These are phyloP conservation scores for Rhyacophila brunnea DNA, from an alignment of 1,140 invertebrate species.

Conservation along the genomic window DNA sequence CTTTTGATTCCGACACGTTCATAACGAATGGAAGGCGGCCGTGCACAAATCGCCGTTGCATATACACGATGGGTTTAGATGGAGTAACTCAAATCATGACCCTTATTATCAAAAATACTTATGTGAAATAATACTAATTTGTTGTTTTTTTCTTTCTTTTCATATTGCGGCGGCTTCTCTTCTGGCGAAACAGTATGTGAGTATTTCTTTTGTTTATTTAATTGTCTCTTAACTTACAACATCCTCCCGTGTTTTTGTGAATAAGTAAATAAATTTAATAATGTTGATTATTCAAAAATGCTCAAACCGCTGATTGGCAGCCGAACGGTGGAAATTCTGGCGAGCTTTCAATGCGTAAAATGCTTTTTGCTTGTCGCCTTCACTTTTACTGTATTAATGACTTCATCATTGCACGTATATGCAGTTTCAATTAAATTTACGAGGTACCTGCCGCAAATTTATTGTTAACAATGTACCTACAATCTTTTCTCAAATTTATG, in stretches of 20 bases:
- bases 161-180: neutral
- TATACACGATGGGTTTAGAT: too few species aligned
- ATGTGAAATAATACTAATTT: too few species aligned
- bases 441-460: neutral
- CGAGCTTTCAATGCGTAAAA: constrained; percentile 8
- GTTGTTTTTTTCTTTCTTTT: constrained; percentile 6
- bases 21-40: too few species aligned
- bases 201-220: neutral
- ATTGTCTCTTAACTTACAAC: neutral
- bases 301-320: neutral
- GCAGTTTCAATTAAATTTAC: neutral
- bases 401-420: constrained; percentile 6
- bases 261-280: neutral
- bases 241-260: too few species aligned
- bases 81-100: too few species aligned
- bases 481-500: too few species aligned
- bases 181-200: constrained; percentile 9
- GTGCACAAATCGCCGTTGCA: too few species aligned
- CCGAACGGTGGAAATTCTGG: neutral
- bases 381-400: constrained; percentile 3
- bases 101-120: too few species aligned
- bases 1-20: too few species aligned
- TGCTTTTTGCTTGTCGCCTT: constrained; percentile 3
- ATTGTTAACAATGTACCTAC: too few species aligned
- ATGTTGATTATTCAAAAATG: neutral